Conservation (phyloP, 1,140 invertebrate species). For the Drosophila sp. region DNA sequence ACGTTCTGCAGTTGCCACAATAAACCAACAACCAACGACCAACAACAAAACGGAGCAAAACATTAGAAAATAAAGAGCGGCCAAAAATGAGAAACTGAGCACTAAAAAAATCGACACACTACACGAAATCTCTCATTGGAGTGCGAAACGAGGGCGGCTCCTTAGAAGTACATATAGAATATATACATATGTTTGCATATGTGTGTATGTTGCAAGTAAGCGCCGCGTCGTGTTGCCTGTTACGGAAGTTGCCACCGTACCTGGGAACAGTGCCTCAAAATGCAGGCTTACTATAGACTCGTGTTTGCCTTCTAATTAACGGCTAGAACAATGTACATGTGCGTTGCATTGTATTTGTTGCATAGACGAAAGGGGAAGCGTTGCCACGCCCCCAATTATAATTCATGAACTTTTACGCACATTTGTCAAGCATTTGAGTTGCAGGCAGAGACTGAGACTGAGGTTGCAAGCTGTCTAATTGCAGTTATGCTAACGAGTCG, state of each 20-base stretch:
- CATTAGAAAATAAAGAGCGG: constrained; percentile 12
- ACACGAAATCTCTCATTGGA: constrained; percentile 74
- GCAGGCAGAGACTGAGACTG: background rate
- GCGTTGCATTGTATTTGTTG: constrained; percentile 29
- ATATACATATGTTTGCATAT: no score
- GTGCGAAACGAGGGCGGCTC: constrained; percentile 63
- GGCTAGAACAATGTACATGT: constrained; percentile 54
- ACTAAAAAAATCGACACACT: constrained; percentile 60
- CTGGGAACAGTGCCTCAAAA: background rate
- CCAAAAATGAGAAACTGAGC: background rate
- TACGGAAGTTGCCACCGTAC: constrained; percentile 29
- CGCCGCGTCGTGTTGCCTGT: constrained; percentile 40
- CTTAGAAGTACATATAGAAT: no score
- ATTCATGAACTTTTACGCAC: constrained; percentile 77
- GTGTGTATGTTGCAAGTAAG: constrained; percentile 26
- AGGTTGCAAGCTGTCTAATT: constrained; percentile 61
- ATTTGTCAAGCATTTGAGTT: constrained; percentile 64
- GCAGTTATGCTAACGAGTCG: constrained; percentile 72
- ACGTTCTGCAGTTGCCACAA: constrained; percentile 37
- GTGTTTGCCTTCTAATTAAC: constrained; percentile 66
- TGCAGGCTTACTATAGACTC: background rate
- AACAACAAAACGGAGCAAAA: constrained; percentile 29
- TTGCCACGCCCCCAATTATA: constrained; percentile 57
- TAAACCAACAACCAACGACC: background rate
- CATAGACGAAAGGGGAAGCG: constrained; percentile 8